These are phyloP conservation scores for Phocides pigmalion DNA, from an alignment of 1,140 invertebrate genomes.

Conservation along the genomic window DNA sequence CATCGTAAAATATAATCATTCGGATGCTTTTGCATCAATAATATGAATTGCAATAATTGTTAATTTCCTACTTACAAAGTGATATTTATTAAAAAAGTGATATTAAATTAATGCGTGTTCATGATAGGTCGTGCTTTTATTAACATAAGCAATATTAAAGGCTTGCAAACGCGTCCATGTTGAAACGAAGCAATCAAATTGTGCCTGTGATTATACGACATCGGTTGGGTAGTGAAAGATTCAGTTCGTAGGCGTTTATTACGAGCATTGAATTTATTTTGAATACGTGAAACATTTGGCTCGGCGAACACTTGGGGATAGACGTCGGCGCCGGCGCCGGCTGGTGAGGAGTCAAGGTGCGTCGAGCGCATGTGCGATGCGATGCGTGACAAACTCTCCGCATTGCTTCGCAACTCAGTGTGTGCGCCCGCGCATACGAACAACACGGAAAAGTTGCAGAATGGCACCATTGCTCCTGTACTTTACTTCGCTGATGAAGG, in stretches of 20 bases:
- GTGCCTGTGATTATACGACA: slow-evolving; percentile 43
- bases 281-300: slow-evolving; percentile 45
- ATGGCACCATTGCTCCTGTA: slow-evolving; percentile 58
- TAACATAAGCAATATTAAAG: slow-evolving; percentile 1
- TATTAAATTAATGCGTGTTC: slow-evolving; percentile 17
- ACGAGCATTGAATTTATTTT: slow-evolving; percentile 39
- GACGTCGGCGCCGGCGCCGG: slow-evolving; percentile 65
- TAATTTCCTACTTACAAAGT: slow-evolving; percentile 19
- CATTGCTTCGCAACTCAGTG: slow-evolving; percentile 65
- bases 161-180: slow-evolving; percentile 10
- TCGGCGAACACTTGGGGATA: slow-evolving; percentile 32
- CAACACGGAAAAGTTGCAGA: slow-evolving; percentile 61
- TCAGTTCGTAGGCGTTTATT: slow-evolving; percentile 30
- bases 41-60: slow-evolving; percentile 28
- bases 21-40: slow-evolving; percentile 43
- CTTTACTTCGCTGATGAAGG: slow-evolving; percentile 65
- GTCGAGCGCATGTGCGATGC: slow-evolving; percentile 67
- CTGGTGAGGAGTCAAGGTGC: slow-evolving; percentile 43
- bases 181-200: slow-evolving; percentile 35
- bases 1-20: slow-evolving; percentile 37
- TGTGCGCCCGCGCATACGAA: slow-evolving; percentile 54
- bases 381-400: slow-evolving; percentile 76
- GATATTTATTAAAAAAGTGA: slow-evolving; percentile 14
- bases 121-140: slow-evolving; percentile 3
- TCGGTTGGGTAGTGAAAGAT: slow-evolving; percentile 23